phyloP scores from a whole-genome alignment of 2,888 invertebrate genomes.

The Drosophila tripunctata region DNA sequence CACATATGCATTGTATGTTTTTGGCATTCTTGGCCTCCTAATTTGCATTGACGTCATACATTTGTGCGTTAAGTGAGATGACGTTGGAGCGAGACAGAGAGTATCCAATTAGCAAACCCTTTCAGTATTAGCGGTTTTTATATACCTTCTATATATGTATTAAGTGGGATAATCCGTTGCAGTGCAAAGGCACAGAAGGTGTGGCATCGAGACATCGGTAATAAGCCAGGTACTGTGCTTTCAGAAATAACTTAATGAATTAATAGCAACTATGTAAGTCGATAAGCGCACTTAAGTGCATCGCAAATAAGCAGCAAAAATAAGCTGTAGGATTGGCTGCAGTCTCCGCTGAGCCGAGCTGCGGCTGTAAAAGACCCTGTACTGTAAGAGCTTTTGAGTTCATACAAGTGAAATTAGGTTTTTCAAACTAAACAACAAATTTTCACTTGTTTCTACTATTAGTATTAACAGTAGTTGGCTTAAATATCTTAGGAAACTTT shows the following conservation, averaged over 20 bases:
- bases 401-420: too few relatives aligned
- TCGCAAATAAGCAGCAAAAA: background rate
- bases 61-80: background rate
- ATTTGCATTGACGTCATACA: slow-evolving; percentile 52
- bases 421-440: background rate
- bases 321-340: too few relatives aligned
- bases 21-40: slow-evolving; percentile 1
- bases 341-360: too few relatives aligned
- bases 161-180: background rate
- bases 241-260: slow-evolving; percentile 20
- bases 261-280: slow-evolving; percentile 26
- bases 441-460: too few relatives aligned
- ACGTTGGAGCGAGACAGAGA: background rate
- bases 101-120: background rate
- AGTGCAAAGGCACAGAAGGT: background rate
- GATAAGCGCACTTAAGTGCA: slow-evolving; percentile 50
- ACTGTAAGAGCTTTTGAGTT: too few relatives aligned
- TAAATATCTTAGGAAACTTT: too few relatives aligned
- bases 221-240: background rate
- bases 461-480: too few relatives aligned
- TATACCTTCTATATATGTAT: background rate
- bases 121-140: background rate
- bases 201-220: background rate
- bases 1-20: background rate
- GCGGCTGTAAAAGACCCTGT: too few relatives aligned